Base-by-base conservation (phyloP, 1,140 invertebrate genomes). In the Drosophila carrolli region DNA sequence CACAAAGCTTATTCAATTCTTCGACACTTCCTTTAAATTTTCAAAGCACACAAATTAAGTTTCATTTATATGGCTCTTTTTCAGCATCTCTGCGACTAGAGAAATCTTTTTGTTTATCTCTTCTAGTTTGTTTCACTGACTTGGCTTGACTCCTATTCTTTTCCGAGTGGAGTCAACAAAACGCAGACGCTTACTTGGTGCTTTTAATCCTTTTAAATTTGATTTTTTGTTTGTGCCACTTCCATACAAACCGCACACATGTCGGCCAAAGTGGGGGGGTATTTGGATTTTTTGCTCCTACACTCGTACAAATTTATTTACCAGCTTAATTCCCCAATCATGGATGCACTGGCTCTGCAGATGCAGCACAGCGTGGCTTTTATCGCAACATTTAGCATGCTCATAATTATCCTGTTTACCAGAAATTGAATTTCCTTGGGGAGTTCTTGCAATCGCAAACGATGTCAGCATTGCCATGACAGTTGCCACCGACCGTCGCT, bases 401-500 rank as follows among this genome's bases (percentile, higher is more conserved):
- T 88, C 90, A 81, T 91, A 91, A 91, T 91, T 91, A 90, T 90
- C 90, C 85, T 91, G 85, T 91, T 91, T 90, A 91, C 80, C 77
- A 84, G 79, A 81, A 90, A 91, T 91, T 89, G 85, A 89, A 89
- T 89, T 89, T 89, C 85, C 82, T 85, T 55, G 63, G 82, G 74
- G 82, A 81, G 51, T 66, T 78, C 53, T 76, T 67, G 62, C 68
- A 48, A 71, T 71, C 66, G 68, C 68, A 68, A 88, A 78, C 55
- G 84, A 77, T 53, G 84, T 72, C 60, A 76, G 60, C 57, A 74
- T 58, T 48, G 62, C 56, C 32, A 70, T 59, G 76, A 70, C 44
- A 57, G 67, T 86, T 65, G 78, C 81, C 70, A 59, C 75, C 32
- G 66, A 67, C 66, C 38, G 23, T 23, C 23, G 23, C 23, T 23